phyloP scores from a whole-genome alignment of 2,888 invertebrate species.

The Reticulitermes lucifugus region DNA sequence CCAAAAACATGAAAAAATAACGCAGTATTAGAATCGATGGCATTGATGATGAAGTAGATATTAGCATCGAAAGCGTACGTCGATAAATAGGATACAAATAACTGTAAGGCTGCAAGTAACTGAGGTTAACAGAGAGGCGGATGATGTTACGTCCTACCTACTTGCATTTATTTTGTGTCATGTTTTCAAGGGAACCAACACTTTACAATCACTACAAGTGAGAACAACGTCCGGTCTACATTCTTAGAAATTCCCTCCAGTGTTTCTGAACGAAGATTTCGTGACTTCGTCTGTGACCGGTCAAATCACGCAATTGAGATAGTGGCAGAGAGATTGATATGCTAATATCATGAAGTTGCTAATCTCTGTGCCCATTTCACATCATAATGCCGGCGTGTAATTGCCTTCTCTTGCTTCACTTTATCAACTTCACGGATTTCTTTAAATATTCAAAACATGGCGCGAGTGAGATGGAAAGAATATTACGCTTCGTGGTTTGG shows the following conservation, averaged over 20 bases:
- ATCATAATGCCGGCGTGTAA: slow-evolving; percentile 17
- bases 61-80: too few species aligned
- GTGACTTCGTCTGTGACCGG: slow-evolving; percentile 11
- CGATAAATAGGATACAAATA: too few species aligned
- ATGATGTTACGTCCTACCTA: too few species aligned
- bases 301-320: slow-evolving; percentile 20
- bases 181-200: too few species aligned
- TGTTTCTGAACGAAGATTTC: not conserved
- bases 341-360: slow-evolving; percentile 22
- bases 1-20: too few species aligned
- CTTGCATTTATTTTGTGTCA: too few species aligned
- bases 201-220: too few species aligned
- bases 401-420: slow-evolving; percentile 17
- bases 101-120: too few species aligned
- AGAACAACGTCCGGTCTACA: too few species aligned
- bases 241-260: not conserved
- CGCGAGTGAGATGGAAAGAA: not conserved
- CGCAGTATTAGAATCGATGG: too few species aligned
- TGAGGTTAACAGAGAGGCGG: too few species aligned
- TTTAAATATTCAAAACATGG: slow-evolving; percentile 2
- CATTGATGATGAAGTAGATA: too few species aligned
- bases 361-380: slow-evolving; percentile 22
- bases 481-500: not conserved
- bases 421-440: slow-evolving; percentile 2
- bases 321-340: slow-evolving; percentile 1